Evolutionary conservation across 2,113 vertebrate genomes (phyloP).

Genomic region (Limnothrissa miodon): DNA sequence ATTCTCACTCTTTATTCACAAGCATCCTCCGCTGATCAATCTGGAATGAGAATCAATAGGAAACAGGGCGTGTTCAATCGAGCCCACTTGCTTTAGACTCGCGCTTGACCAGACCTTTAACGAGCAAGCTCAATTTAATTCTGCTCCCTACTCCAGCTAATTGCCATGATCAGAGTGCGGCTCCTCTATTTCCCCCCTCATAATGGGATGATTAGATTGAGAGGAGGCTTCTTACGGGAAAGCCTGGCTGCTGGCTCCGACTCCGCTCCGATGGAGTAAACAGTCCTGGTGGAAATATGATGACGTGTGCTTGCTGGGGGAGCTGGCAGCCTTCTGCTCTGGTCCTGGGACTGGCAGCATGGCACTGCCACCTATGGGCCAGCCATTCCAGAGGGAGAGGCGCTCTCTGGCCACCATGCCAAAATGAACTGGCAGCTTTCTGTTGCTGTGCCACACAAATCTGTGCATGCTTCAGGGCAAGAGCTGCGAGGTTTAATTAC

Average conservation of each 20-base stretch:
- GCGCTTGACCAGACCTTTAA: neutral
- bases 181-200: neutral
- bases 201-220: neutral
- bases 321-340: neutral
- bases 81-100: constrained; percentile 15
- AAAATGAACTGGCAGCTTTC: neutral
- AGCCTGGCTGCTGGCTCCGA: neutral
- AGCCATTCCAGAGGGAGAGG: neutral
- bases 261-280: neutral
- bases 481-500: neutral
- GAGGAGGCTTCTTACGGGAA: neutral
- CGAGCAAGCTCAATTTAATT: constrained; percentile 22
- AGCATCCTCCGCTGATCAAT: constrained; percentile 54
- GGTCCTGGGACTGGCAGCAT: constrained; percentile 48
- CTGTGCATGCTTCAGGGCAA: neutral
- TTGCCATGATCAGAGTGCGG: constrained; percentile 6
- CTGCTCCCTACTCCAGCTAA: neutral
- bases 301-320: constrained; percentile 1
- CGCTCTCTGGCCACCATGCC: neutral
- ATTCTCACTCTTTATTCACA: constrained; percentile 38
- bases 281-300: neutral
- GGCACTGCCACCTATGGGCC: constrained; percentile 55
- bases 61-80: constrained; percentile 43
- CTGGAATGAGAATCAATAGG: constrained; percentile 60
- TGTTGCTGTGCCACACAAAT: neutral